Conservation (phyloP, 2,888 invertebrate genomes). For the Ypsolopha scabrella region DNA sequence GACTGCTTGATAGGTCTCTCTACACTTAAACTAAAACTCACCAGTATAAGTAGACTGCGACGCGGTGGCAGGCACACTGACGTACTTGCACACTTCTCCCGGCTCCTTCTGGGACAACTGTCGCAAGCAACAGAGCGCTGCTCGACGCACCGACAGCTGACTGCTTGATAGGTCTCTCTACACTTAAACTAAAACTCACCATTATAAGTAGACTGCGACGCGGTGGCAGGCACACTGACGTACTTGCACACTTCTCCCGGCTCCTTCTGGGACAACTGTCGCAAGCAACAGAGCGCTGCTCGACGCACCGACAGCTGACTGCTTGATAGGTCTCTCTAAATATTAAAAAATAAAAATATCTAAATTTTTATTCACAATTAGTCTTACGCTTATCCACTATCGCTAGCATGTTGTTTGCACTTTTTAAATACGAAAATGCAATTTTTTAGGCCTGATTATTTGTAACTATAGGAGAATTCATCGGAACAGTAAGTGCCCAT, state of each 20-base stretch:
- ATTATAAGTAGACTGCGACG: conserved; percentile 38
- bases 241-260: conserved; percentile 92
- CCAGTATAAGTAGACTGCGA: conserved; percentile 44
- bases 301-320: conserved; percentile 91
- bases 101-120: conserved; percentile 97
- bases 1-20: conserved; percentile 73
- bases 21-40: conserved; percentile 15
- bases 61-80: conserved; percentile 24
- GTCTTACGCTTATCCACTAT: no score
- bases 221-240: conserved; percentile 24
- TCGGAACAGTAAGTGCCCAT: no score
- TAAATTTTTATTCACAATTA: no score
- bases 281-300: conserved; percentile 93
- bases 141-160: conserved; percentile 91
- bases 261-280: conserved; percentile 96
- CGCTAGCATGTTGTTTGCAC: no score
- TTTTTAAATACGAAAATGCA: no score
- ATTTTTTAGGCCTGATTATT: no score
- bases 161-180: conserved; percentile 68
- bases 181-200: conserved; percentile 24
- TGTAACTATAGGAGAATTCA: no score
- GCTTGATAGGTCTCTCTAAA: conserved; percentile 65
- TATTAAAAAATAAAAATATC: no score
- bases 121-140: conserved; percentile 93
- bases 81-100: conserved; percentile 86